Evolutionary conservation across 2,113 vertebrate genomes (phyloP), one percentile per base, ranked within the genome.

Genomic region (Pampusana beccarii): DNA sequence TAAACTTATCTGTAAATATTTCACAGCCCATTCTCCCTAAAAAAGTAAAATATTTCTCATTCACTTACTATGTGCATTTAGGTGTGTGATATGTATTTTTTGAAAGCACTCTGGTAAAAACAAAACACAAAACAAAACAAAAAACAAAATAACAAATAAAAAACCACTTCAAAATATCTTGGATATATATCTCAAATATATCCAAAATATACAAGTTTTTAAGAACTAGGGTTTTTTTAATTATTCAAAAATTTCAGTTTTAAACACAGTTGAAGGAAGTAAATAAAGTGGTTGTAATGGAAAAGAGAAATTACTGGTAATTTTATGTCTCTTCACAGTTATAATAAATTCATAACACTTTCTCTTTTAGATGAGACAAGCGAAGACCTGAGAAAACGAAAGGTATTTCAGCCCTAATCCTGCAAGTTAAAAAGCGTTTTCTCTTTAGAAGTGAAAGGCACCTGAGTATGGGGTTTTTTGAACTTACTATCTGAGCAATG

Each of bases 181-280:
- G 16, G 81, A 93, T 71, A 53, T 21, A 36, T 72, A 60, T 38
- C 13, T 6, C 5, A 21, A 71, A 33, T 57, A 1, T 9, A 80
- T 13, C 9, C 16, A 10, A 64, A 85, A 67, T 3, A 0, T 8
- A 5, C 0, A 51, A 16, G 9, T 28, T 8, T 26, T 56, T 26
- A 70, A 65, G 29, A 66, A 34, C 4, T 14, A 23, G 5, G 6
- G 16, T 44, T 31, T 38, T 54, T 23, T 60, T 50, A 21, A 6
- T 36, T 48, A 38, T 7, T 24, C 0, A 78, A 75, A 86, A 51
- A 36, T 48, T 91, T 71, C 33, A 44, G 6, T 5, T 51, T 78
- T 60, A 67, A 82, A 56, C 0, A 34, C 0, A 61, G 11, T 3
- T 64, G 15, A 81, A 89, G 17, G 0, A 73, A 67, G 84, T 16